Evolutionary conservation across 2,797 vertebrate genomes (phyloP), one percentile per base, ranked within the genome.

Genomic region (Coendou prehensilis): DNA sequence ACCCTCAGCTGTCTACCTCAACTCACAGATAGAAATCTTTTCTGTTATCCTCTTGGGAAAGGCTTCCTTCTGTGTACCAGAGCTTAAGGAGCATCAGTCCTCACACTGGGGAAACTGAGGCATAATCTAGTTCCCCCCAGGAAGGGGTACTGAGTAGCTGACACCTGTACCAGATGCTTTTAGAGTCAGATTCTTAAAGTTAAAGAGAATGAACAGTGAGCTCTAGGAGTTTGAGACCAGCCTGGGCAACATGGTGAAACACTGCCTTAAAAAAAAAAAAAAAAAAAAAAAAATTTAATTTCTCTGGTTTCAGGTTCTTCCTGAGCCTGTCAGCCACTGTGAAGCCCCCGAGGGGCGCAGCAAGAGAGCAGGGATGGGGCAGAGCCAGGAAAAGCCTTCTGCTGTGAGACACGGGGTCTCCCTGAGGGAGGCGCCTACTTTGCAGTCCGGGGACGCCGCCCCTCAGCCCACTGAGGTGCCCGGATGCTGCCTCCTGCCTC

Each of bases 61-160:
- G 64, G 52, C 11, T 76, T 67, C 71, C 47, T 37, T 52, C 26
- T 52, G 28, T 87, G 14, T 83, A 11, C 30, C 28, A 37, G 45
- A 63, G 52, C 52, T 67, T 79, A 22, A 33, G 45, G 91, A 82
- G 37, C n/a, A 28, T 90, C 47, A 87, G 11, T 80, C 23, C 47
- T 81, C 57, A 61, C 20, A 37, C 4, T 33, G 26, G 76, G 64
- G 69, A 96, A 80, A 93, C 56, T 3, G 54, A 96, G 79, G 89
- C 45, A 87, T 15, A 45, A n/a, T 59, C 45, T 78, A 71, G 11
- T 54, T 54, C 87, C 20, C 26, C 23, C 52, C 7, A 52, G 54
- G 67, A 89, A 56, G 37, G 37, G n/a, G 23, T 22, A 23, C 33
- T 33, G 63, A 78, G 64, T 17, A 23, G 33, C 52, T 92, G 54